Conservation (phyloP, 2,113 vertebrate species). For the Raja brachyura region DNA sequence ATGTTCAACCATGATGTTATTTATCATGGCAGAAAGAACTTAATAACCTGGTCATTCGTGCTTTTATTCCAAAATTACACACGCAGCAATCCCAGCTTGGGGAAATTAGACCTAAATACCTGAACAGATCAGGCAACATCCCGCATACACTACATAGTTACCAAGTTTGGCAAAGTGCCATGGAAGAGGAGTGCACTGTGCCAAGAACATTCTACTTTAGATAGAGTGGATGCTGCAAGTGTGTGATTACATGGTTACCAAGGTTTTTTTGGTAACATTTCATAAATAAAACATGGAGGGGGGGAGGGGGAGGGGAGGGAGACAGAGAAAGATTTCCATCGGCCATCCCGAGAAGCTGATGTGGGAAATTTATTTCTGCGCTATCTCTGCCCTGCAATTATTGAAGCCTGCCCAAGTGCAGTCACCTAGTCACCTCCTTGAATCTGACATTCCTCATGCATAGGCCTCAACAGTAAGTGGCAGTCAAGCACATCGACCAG, state of each 20-base stretch:
- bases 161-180: neutral
- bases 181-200: neutral
- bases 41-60: too few relatives aligned
- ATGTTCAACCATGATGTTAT: too few relatives aligned
- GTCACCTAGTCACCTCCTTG: neutral
- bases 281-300: neutral
- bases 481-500: neutral
- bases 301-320: neutral
- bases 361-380: neutral
- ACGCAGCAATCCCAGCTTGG: neutral
- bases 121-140: neutral
- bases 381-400: neutral
- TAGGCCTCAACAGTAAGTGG: neutral
- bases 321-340: neutral
- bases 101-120: neutral
- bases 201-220: conserved; percentile 34
- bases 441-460: neutral
- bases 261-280: conserved; percentile 5
- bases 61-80: too few relatives aligned
- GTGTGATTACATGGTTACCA: conserved; percentile 13
- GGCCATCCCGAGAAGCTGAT: neutral
- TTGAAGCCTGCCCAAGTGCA: neutral
- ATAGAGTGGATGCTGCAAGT: conserved; percentile 19
- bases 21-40: too few relatives aligned
- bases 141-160: neutral